These are phyloP conservation scores for Astropecten irregularis DNA, from an alignment of 53 echinoderm and acorn worm genomes.

Conservation along the genomic window DNA sequence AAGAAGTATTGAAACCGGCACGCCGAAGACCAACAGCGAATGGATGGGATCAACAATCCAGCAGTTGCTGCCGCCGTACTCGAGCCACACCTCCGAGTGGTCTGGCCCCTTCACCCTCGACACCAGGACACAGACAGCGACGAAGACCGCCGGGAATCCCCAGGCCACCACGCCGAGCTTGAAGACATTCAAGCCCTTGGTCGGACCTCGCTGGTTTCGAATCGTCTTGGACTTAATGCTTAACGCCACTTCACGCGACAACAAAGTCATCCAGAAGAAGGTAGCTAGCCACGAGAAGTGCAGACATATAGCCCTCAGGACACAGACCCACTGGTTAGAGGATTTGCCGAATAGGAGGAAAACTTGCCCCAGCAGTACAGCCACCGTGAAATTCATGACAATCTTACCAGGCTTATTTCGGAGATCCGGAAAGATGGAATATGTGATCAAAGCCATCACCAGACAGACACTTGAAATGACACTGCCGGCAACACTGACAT, in stretches of 20 bases:
- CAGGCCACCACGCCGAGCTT: constrained; percentile 46
- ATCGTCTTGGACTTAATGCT: neutral
- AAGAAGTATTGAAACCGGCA: constrained; percentile 47
- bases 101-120: constrained; percentile 23
- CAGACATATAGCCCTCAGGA: constrained; percentile 13
- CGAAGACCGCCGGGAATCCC: constrained; percentile 52
- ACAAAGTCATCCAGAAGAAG: constrained; percentile 64
- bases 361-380: neutral
- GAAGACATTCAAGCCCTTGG: neutral
- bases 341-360: neutral
- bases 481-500: neutral
- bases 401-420: constrained; percentile 11
- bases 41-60: neutral
- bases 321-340: constrained; percentile 16
- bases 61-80: constrained; percentile 10
- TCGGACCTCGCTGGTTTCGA: no score
- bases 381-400: constrained; percentile 1
- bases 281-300: constrained; percentile 57
- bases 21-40: constrained; percentile 49
- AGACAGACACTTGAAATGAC: neutral
- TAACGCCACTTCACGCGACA: constrained; percentile 19
- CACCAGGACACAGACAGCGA: constrained; percentile 40
- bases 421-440: neutral
- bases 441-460: neutral
- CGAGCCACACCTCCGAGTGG: neutral